These are phyloP conservation scores for Tretioscincus oriximinensis DNA, from an alignment of 2,113 vertebrate species.

Conservation along the genomic window DNA sequence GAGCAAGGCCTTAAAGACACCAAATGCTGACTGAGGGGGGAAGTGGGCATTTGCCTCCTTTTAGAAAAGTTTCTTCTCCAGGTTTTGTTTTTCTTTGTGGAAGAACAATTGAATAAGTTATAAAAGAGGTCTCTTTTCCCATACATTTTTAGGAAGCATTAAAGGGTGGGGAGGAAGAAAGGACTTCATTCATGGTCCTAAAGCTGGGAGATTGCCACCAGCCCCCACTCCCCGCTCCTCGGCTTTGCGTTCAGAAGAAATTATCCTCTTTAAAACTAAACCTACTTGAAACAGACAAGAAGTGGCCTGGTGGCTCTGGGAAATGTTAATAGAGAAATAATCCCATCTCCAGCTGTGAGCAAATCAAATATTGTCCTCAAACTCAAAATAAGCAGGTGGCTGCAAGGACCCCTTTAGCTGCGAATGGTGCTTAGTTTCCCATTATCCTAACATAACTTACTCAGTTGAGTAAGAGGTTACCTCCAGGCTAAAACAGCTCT, in stretches of 20 bases:
- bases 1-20: slow-evolving; percentile 79
- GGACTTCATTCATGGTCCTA: neutral
- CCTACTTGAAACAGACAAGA: slow-evolving; percentile 5
- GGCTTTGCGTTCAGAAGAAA: slow-evolving; percentile 14
- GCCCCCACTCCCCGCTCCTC: neutral
- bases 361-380: slow-evolving; percentile 8
- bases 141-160: slow-evolving; percentile 35
- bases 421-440: slow-evolving; percentile 6
- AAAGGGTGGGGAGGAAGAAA: neutral
- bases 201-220: slow-evolving; percentile 2
- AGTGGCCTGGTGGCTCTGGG: neutral
- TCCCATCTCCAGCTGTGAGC: slow-evolving; percentile 14
- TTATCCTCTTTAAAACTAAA: neutral
- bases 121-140: slow-evolving; percentile 57
- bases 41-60: slow-evolving; percentile 58
- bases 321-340: slow-evolving; percentile 17
- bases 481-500: neutral
- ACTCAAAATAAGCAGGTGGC: slow-evolving; percentile 6
- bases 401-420: neutral
- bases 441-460: neutral
- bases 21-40: slow-evolving; percentile 67
- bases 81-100: neutral
- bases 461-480: neutral
- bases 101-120: slow-evolving; percentile 63
- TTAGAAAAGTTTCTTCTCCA: slow-evolving; percentile 58